Conservation (phyloP, 2,113 vertebrate genomes). For the Phycodurus eques region DNA sequence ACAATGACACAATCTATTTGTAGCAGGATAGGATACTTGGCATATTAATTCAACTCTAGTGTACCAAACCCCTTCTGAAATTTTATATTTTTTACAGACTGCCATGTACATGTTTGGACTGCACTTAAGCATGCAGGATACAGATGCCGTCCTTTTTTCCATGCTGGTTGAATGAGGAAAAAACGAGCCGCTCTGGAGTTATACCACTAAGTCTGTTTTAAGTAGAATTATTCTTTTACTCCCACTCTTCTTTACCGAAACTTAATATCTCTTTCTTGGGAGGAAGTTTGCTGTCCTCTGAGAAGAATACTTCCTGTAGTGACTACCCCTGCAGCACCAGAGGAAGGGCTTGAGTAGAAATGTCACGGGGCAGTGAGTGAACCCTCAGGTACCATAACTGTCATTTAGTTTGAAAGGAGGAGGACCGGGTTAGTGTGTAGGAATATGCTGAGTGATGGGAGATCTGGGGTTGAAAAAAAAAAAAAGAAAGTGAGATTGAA, state of each 20-base stretch:
- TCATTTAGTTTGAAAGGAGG: conserved; percentile 1
- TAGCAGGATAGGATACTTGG: no score
- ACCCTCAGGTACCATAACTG: conserved; percentile 49
- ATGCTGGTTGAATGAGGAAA: neutral
- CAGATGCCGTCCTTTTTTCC: neutral
- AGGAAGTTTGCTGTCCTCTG: conserved; percentile 50
- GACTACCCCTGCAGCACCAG: conserved; percentile 43
- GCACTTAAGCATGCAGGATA: no score
- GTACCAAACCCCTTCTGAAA: no score
- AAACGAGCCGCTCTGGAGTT: conserved; percentile 11
- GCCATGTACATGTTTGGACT: no score
- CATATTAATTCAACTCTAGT: no score
- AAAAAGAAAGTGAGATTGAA: neutral
- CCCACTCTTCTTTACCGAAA: neutral
- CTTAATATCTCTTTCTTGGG: conserved; percentile 27
- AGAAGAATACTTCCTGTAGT: conserved; percentile 54
- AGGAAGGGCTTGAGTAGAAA: conserved; percentile 46
- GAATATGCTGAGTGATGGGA: neutral
- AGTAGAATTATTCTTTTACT: conserved; percentile 3
- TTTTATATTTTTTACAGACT: no score
- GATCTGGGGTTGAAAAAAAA: neutral
- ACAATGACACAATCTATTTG: no score
- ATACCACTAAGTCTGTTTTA: neutral
- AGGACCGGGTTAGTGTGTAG: neutral
- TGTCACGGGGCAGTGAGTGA: conserved; percentile 45